Base-by-base conservation (phyloP, 2,888 invertebrate species). In the Apamea sordens region DNA sequence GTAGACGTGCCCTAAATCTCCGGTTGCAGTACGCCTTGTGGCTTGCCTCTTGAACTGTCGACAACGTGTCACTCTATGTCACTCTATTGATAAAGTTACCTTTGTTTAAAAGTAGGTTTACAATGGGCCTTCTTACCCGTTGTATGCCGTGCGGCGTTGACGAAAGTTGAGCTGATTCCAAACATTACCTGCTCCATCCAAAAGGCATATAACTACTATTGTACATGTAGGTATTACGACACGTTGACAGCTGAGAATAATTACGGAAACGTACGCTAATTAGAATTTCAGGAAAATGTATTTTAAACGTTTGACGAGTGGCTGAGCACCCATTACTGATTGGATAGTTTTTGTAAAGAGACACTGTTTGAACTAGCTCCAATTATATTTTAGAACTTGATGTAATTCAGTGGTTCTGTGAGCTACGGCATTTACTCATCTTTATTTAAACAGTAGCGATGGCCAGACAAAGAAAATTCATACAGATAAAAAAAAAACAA, bases 381-480 rank as follows among this genome's bases (percentile, higher is more conserved):
- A 84, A 84, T 68, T 59, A 77, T 85, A 82, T 82, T 76, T 82
- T n/a, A 76, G 64, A 77, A 56, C 11, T 70, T 80, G 80, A 80
- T 75, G 80, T 71, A 53, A 75, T 36, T 53, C 36, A 70, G n/a
- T 71, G 18, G 65, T 74, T 53, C n/a, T 15, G 64, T 47, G 10
- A 21, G 50, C 73, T 21, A 15, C 1, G 28, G 2, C 15, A n/a
- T 3, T n/a, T 59, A 32, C 21, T 76, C 5, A 59, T 47, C 2
- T 15, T 36, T 53, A 53, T 36, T 5, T 53, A 53, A 53, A 70
- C 53, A 21, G 13, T 36, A 24, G 15, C 13, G 50, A 44, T 50
- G 28, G 44, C 28, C 21, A 63, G 1, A 75, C 71, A 44, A 41
- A 65, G 21, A 32, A 24, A 68, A 18, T 0, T 65, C 32, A 2